Conservation (phyloP, 2,888 invertebrate species). For the Yponomeuta sedellus region DNA sequence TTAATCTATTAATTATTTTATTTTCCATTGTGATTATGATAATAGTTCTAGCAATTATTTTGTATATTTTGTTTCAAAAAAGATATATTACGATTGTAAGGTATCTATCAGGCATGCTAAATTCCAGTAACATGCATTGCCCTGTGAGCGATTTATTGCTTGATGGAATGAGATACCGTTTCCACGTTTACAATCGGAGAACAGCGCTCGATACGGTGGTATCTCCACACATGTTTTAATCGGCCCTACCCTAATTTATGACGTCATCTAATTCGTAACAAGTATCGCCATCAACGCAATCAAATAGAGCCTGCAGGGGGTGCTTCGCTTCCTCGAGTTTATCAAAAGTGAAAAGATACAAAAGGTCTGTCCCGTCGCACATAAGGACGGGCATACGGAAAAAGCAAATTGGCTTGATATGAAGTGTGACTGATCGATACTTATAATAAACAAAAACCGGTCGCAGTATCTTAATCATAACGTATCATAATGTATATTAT, state of each 20-base stretch:
- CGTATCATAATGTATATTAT: too few relatives aligned
- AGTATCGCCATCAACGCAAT: background rate
- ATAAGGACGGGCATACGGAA: background rate
- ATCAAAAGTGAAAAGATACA: background rate
- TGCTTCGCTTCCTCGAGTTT: background rate
- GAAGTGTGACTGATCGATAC: too few relatives aligned
- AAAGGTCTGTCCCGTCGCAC: background rate
- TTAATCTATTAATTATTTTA: too few relatives aligned
- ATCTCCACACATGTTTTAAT: background rate
- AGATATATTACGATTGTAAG: too few relatives aligned
- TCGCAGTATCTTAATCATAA: too few relatives aligned
- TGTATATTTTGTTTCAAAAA: too few relatives aligned
- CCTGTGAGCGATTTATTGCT: background rate
- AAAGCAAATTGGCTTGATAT: background rate
- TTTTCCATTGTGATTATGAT: too few relatives aligned
- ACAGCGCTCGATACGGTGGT: background rate
- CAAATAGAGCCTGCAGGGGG: constrained; percentile 1
- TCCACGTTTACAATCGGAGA: background rate
- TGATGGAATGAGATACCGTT: background rate
- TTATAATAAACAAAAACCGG: too few relatives aligned
- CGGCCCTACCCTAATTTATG: background rate
- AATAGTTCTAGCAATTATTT: too few relatives aligned
- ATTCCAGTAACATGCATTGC: background rate
- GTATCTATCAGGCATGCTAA: too few relatives aligned
- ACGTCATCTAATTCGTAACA: background rate